Evolutionary conservation across 2,888 invertebrate species (phyloP), one percentile per base, ranked within the genome.

Genomic region (Embidobia sp.): DNA sequence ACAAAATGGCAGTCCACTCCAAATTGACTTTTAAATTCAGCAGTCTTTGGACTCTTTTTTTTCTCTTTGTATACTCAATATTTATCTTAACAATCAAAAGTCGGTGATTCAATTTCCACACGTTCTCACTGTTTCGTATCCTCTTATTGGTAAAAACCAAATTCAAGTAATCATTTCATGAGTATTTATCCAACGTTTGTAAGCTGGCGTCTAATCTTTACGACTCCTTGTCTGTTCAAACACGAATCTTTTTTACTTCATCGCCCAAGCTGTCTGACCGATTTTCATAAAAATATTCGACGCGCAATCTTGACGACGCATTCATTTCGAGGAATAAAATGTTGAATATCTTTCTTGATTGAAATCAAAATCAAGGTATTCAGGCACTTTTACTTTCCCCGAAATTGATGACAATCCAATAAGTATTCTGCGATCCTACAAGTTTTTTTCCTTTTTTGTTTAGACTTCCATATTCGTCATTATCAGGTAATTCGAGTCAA

Each of bases 151-250:
- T 18, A 16, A n/a, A 44, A 64, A 37, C 22, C 51, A 19, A 64
- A 63, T 70, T 22, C 33, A 69, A 44, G 18, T 61, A 51, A 55
- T 64, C 15, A 11, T 57, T 29, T 3, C 29, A n/a, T 64, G 64
- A 66, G 59, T 74, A 74, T 74, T 74, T 49, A 55, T 73, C 46
- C 66, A 74, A 73, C 27, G 15, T 22, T 13, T 48, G 57, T 48
- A 48, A 29, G 33, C 33, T 11, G 44, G 33, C 35, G 27, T 31
- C 29, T 19, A 55, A 26, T 31, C 7, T 29, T 46, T n/a, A 6
- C 18, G 16, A 48, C 31, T 67, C n/a, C 26, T 57, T 27, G 10
- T 48, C 27, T 13, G n/a, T 5, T 31, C 27, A 15, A 16, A 7
- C 3, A 18, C 7, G 6, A 64, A 64, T 51, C 7, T 42, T 49